phyloP scores from a whole-genome alignment of 1,140 invertebrate species.

The Capitella teleta region DNA sequence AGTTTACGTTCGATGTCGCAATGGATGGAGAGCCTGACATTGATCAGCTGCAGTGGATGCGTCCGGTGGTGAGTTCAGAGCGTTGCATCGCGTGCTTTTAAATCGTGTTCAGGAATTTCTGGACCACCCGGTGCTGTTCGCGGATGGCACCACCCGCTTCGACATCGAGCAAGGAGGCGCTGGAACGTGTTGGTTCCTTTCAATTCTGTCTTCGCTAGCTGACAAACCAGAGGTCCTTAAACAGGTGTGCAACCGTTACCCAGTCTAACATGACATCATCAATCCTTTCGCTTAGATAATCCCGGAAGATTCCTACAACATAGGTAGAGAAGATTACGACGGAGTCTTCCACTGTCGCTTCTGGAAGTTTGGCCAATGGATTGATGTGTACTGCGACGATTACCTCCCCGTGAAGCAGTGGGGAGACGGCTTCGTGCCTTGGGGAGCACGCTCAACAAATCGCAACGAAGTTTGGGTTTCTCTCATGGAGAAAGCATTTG shows the following conservation, averaged over 20 bases:
- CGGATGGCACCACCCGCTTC: conserved; percentile 24
- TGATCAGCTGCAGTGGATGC: conserved; percentile 21
- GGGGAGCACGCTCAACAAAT: conserved; percentile 32
- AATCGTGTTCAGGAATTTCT: conserved; percentile 23
- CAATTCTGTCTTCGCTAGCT: conserved; percentile 24
- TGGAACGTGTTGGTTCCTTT: conserved; percentile 35
- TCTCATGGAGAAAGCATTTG: conserved; percentile 68
- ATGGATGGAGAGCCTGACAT: conserved; percentile 12
- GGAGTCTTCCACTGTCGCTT: conserved; percentile 55
- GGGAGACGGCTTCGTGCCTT: conserved; percentile 43
- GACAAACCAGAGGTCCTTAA: conserved; percentile 17
- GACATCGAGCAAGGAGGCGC: conserved; percentile 32
- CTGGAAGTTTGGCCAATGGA: conserved; percentile 65
- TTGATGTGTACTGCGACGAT: conserved; percentile 65
- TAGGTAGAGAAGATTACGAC: conserved; percentile 23
- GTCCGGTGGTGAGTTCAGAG: conserved; percentile 18
- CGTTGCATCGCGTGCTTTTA: too few species aligned
- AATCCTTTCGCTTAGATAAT: conserved; percentile 28
- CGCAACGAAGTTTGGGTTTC: conserved; percentile 46
- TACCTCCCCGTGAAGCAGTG: conserved; percentile 47
- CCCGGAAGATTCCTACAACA: conserved; percentile 20
- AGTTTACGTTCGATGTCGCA: conserved; percentile 16
- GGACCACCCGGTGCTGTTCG: conserved; percentile 21
- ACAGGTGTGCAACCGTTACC: conserved; percentile 17
- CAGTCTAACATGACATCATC: not conserved